phyloP scores from a whole-genome alignment of 2,888 invertebrate species.

The Trichacis sp. region DNA sequence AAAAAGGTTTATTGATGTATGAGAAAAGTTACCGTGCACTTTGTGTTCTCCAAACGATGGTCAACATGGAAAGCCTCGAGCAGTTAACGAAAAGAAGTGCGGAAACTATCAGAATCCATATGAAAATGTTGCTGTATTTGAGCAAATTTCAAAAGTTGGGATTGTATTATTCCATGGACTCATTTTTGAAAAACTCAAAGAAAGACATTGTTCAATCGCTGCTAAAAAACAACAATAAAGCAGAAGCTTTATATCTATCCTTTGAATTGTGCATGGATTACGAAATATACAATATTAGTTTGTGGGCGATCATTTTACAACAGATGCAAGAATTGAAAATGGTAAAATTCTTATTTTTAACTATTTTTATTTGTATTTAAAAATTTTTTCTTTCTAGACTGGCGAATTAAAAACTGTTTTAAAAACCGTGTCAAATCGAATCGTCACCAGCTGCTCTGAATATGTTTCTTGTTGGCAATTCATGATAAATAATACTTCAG shows the following conservation, averaged over 20 bases:
- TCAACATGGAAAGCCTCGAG: conserved; percentile 53
- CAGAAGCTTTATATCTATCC: conserved; percentile 51
- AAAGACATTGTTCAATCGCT: conserved; percentile 53
- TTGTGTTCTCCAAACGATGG: conserved; percentile 58
- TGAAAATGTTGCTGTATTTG: conserved; percentile 60
- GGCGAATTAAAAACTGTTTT: conserved; percentile 53
- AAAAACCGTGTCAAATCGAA: conserved; percentile 47
- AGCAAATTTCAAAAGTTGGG: conserved; percentile 63
- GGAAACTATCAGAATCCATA: conserved; percentile 54
- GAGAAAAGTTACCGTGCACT: conserved; percentile 61
- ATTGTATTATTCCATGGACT: conserved; percentile 55
- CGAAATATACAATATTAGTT: conserved; percentile 49
- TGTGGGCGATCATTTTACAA: conserved; percentile 52
- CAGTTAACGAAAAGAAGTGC: conserved; percentile 56
- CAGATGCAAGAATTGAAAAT: conserved; percentile 54
- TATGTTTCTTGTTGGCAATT: conserved; percentile 58
- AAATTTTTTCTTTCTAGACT: conserved; percentile 40
- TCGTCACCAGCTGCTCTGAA: conserved; percentile 51
- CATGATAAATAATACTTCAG: conserved; percentile 51
- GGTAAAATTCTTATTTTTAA: conserved; percentile 39
- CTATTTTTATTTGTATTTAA: neutral
- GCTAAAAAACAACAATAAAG: conserved; percentile 48
- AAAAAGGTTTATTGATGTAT: neutral
- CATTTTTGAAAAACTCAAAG: conserved; percentile 57
- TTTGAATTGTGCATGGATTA: conserved; percentile 58